These are phyloP conservation scores for Sericinus montela DNA, from an alignment of 2,888 invertebrate species.

Conservation along the genomic window DNA sequence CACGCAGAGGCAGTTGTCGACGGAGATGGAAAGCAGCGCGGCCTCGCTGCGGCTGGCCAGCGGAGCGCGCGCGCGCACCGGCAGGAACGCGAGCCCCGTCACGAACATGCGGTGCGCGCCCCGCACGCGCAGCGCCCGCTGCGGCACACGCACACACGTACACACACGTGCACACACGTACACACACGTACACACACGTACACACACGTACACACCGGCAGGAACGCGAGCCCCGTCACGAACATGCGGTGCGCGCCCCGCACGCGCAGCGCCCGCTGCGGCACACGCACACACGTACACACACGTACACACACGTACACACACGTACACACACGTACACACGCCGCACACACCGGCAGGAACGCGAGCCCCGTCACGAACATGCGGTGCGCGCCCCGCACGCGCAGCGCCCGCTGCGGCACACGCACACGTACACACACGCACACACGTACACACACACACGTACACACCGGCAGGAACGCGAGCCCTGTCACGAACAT, in stretches of 20 bases:
- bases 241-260: constrained; percentile 96
- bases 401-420: constrained; percentile 86
- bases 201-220: constrained; percentile 85
- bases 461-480: too few relatives aligned
- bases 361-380: constrained; percentile 98
- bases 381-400: constrained; percentile 93
- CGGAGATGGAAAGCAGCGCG: constrained; percentile 95
- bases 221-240: constrained; percentile 96
- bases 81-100: constrained; percentile 96
- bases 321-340: too few relatives aligned
- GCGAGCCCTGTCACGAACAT: too few relatives aligned
- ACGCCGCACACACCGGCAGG: constrained; percentile 84
- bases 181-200: too few relatives aligned
- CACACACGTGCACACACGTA: too few relatives aligned
- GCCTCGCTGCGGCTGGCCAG: constrained; percentile 83
- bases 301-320: too few relatives aligned
- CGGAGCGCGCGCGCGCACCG: constrained; percentile 83
- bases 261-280: constrained; percentile 89
- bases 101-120: constrained; percentile 98
- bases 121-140: constrained; percentile 90
- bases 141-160: constrained; percentile 19
- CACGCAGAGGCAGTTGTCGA: constrained; percentile 95
- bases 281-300: background rate
- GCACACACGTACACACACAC: too few relatives aligned
- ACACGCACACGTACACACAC: background rate